A percentile compares a stretch with the other conserved stretches of the same genome.
These are phyloP conservation scores for Azemiops feae DNA, from an alignment of 2,113 vertebrate genomes.

Conservation along the genomic window DNA sequence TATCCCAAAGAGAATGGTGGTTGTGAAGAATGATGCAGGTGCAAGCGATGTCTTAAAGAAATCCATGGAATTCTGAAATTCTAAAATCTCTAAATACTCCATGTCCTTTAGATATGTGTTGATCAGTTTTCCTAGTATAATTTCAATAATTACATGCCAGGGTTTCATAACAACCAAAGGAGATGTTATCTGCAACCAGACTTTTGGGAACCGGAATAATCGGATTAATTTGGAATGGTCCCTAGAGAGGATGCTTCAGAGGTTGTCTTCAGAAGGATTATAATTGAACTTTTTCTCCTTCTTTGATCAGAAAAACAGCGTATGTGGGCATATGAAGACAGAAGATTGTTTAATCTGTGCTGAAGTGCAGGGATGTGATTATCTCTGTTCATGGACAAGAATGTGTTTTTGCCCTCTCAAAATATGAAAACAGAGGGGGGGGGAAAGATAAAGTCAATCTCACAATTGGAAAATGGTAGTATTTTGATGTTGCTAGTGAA, in stretches of 20 bases:
- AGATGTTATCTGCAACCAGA: background rate
- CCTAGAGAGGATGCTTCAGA: background rate
- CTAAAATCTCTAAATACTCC: background rate
- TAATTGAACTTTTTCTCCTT: background rate
- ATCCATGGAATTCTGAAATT: background rate
- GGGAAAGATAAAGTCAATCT: background rate
- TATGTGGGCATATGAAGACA: background rate
- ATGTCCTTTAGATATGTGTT: background rate
- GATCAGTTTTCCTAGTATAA: background rate
- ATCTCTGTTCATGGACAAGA: background rate
- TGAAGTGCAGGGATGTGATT: background rate
- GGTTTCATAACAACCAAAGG: background rate
- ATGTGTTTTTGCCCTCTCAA: background rate
- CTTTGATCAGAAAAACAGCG: background rate
- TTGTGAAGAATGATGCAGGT: background rate
- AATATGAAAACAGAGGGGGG: background rate
- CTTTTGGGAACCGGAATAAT: background rate
- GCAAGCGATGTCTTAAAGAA: background rate
- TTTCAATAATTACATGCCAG: background rate
- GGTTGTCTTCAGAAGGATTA: background rate
- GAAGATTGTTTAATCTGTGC: background rate
- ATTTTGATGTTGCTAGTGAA: background rate
- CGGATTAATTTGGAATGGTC: background rate
- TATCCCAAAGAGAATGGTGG: background rate
- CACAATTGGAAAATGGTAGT: background rate